These are phyloP conservation scores for Indicator indicator DNA, from an alignment of 2,113 vertebrate species.

Conservation along the genomic window DNA sequence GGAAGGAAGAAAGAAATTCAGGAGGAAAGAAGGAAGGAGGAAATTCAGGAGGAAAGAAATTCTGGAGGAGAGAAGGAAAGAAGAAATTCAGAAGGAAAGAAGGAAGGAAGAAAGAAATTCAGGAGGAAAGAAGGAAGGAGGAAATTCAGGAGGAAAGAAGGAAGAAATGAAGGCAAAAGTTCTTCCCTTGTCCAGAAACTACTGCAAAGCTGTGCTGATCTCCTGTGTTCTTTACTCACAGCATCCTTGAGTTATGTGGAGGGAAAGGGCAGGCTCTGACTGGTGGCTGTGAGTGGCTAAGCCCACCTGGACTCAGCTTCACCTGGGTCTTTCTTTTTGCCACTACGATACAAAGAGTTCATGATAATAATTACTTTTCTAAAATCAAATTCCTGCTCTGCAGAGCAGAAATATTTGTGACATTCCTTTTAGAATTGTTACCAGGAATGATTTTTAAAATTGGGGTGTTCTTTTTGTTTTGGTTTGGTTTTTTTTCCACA, in stretches of 20 bases:
- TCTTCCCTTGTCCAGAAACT: not conserved
- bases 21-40: too few relatives aligned
- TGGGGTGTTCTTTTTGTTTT: too few relatives aligned
- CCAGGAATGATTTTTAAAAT: conserved; percentile 4
- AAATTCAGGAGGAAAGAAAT: too few relatives aligned
- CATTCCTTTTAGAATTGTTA: not conserved
- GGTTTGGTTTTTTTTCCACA: not conserved
- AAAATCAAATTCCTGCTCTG: not conserved
- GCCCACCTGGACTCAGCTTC: not conserved
- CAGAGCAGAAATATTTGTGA: not conserved
- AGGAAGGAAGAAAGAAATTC: too few relatives aligned
- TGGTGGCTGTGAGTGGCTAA: not conserved
- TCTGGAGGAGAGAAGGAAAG: too few relatives aligned
- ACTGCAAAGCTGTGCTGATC: not conserved
- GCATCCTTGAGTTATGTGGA: not conserved
- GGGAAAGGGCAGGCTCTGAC: not conserved
- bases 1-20: not conserved
- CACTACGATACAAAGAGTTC: not conserved
- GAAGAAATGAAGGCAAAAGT: too few relatives aligned
- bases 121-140: too few relatives aligned
- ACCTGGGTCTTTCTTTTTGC: not conserved
- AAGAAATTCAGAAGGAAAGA: too few relatives aligned
- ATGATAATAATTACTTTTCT: not conserved
- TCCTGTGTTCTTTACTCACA: not conserved
- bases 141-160: too few relatives aligned